Base-by-base conservation (phyloP, 2,888 invertebrate genomes). In the Lycia hirtaria region DNA sequence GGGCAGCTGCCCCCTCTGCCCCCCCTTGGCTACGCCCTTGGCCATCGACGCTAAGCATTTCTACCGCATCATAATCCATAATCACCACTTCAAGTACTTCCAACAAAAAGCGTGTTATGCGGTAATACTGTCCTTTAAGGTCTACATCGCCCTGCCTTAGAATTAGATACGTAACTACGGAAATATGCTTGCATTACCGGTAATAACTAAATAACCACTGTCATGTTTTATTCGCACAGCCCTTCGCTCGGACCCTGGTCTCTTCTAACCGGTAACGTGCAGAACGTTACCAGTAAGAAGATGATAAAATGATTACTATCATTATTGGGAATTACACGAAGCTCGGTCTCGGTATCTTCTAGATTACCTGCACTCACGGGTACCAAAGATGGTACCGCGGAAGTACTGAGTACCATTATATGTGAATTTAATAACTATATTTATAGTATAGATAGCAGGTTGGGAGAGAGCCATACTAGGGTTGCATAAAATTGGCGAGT, bases 251-350 rank as follows among this genome's bases (percentile, higher is more conserved):
- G 45, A 30, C 48, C 43, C 52, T 52, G 47, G 45, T 40, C 54
- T 51, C n/a, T n/a, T n/a, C n/a, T n/a, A n/a, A n/a, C n/a, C n/a
- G n/a, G n/a, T n/a, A n/a, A n/a, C n/a, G n/a, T n/a, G n/a, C n/a
- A n/a, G 53, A 33, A 56, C 57, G 56, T 59, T 83, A 87, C 85
- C 81, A 87, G 84, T 80, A 81, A 77, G 78, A 79, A 85, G 88
- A 90, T 87, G 87, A 85, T 87, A 81, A 87, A 88, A 90, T 90
- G 88, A 91, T 91, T 89, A 83, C 89, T 74, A 80, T 88, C 87
- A 90, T 90, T 91, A 88, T 59, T 60, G 72, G 60, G 80, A 86
- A 88, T 88, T 86, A 86, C 83, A 73, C 71, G 78, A 68, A 75
- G 80, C 71, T 64, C 66, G 67, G 69, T 62, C 69, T 65, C 68